phyloP scores from a whole-genome alignment of 2,113 vertebrate genomes.

The Scytalopus superciliaris region DNA sequence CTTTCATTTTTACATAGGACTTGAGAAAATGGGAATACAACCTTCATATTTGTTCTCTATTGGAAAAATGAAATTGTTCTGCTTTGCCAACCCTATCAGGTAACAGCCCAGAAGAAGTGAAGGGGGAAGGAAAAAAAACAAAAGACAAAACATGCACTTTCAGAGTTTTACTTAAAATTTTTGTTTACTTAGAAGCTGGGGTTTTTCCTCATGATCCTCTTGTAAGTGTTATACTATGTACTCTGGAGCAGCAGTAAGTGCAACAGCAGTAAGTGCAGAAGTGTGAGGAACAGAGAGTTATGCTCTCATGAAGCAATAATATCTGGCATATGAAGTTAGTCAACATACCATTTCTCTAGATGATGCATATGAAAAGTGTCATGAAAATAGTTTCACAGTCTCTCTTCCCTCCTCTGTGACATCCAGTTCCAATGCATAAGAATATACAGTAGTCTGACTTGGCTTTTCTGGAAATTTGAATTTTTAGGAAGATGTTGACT shows the following conservation, averaged over 20 bases:
- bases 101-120: background rate
- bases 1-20: background rate
- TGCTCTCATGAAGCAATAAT: background rate
- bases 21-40: background rate
- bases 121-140: background rate
- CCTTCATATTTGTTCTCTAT: background rate
- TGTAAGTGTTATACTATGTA: background rate
- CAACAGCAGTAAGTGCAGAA: background rate
- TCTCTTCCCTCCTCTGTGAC: fast-evolving
- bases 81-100: background rate
- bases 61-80: background rate
- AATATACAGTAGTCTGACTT: background rate
- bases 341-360: background rate
- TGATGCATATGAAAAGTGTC: background rate
- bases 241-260: background rate
- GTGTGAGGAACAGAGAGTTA: background rate
- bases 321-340: background rate
- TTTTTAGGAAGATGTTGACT: background rate
- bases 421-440: background rate
- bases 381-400: background rate
- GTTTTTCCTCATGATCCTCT: background rate
- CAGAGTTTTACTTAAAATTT: background rate
- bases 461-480: background rate
- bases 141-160: background rate
- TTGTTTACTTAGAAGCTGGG: background rate